Conservation (phyloP, 2,888 invertebrate species). For the Eristalis arbustorum region DNA sequence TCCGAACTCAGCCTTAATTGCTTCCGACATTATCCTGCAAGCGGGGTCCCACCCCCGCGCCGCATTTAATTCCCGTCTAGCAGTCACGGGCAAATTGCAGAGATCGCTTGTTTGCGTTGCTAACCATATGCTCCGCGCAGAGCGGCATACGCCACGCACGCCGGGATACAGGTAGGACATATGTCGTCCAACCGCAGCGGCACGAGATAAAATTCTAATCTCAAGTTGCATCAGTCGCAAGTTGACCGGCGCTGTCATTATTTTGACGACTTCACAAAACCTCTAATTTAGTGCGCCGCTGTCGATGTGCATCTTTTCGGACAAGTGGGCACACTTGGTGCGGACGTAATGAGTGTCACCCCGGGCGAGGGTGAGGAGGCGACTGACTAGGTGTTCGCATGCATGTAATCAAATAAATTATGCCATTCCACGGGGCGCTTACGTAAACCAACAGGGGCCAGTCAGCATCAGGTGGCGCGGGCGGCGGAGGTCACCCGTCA, state of each 20-base stretch:
- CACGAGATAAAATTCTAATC: constrained; percentile 65
- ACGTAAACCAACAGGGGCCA: constrained; percentile 49
- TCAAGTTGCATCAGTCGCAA: constrained; percentile 61
- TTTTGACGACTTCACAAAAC: constrained; percentile 66
- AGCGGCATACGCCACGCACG: constrained; percentile 30
- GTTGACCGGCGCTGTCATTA: constrained; percentile 53
- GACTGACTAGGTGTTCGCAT: constrained; percentile 64
- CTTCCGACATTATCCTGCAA: constrained; percentile 25
- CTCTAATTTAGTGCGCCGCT: constrained; percentile 59
- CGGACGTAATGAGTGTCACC: constrained; percentile 45
- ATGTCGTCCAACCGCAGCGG: constrained; percentile 36
- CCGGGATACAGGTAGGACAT: constrained; percentile 62
- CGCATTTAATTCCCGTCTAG: constrained; percentile 55
- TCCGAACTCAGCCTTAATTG: constrained; percentile 27
- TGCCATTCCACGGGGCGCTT: constrained; percentile 58
- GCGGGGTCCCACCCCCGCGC: not conserved
- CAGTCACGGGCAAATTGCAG: constrained; percentile 59
- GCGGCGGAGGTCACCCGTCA: constrained; percentile 30
- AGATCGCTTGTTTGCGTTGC: constrained; percentile 61
- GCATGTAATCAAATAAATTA: constrained; percentile 70
- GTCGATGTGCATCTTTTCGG: constrained; percentile 58
- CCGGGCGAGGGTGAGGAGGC: constrained; percentile 5
- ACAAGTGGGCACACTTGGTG: constrained; percentile 48
- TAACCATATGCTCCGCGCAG: constrained; percentile 57
- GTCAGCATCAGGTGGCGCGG: constrained; percentile 58